Base-by-base conservation (phyloP, 1,140 invertebrate species). In the Coboldia fuscipes region DNA sequence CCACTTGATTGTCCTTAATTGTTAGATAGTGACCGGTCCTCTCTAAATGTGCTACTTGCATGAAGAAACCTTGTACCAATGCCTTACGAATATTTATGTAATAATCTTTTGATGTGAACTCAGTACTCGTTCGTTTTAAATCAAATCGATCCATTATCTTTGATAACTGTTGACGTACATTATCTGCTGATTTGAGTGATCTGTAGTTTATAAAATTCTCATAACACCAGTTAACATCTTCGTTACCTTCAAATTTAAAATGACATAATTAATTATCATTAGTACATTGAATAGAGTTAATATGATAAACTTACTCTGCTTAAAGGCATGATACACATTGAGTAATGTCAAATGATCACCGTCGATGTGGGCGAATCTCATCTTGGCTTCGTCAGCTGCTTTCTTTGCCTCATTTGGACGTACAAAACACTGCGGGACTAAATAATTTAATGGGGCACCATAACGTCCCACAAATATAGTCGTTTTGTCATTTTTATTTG, bases 361-460 rank as follows among this genome's bases (percentile, higher is more conserved):
- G 61, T 99, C 94, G 45, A 98, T 94, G 62, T 99, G 96, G 1
- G 94, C 93, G 60, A 99, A 99, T 36, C 92, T 67, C 79, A 94
- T 92, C 68, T 98, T 99, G 40, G 93, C 84, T 57, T 98, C 93
- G 57, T 99, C 96, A 3, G 96, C 92, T 30, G 88, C 86, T 57
- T 97, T 97, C 62, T 94, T 90, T n/a, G 83, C 82, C 60, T 99
- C 94, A 59, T 93, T 93, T 21, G 96, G 96, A 51, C 96, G 72
- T 37, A 98, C 85, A 69, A 98, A 99, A 64, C 92, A 97, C 72
- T 98, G 93, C 49, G 94, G 92, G 60, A 99, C 96, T 92, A 71
- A 39, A 36, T 36, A 41, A 35, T 34, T 35, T 34, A 35, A 26
- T 56, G 53, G 57, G 56, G 56, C 54, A 51, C 55, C n/a, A 57